Base-by-base conservation (phyloP, 2,888 invertebrate species). In the Drosophila meridiana region DNA sequence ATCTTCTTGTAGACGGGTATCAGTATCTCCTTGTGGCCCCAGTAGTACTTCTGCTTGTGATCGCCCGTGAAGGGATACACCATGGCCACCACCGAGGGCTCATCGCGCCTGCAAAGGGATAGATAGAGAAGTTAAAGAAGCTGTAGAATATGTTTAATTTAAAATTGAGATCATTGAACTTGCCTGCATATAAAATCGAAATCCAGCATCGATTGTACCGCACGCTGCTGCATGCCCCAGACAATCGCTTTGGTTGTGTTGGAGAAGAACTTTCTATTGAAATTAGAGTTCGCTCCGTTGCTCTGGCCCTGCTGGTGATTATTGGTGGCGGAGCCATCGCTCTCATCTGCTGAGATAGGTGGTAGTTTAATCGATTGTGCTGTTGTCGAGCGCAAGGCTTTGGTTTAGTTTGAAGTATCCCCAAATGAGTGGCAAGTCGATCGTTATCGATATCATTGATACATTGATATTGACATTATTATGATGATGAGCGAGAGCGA, bases 41-140 rank as follows among this genome's bases (percentile, higher is more conserved):
- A 99, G 93, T 99, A 99, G 94, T 98, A 99, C 93, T 99, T 99
- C 94, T 99, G 99, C 92, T 99, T 99, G 94, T 99, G 99, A 93
- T 99, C 99, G 0, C 99, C 99, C 14, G 97, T 98, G 94, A 99
- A 99, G 0, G 99, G 99, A 94, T 99, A 99, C 42, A 99, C 98
- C 92, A 99, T 97, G 38, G 99, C 99, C 0, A 98, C 98, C 2
- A 99, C 97, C 0, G 97, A 97, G 0, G 99, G 99, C 89, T 97
- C 97, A 60, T 87, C 99, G 94, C 32, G 98, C 95, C 94, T 99
- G 98, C 28, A 98, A 1, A 0, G 11, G 20, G 30, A 40, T 48
- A 30, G 34, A 28, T 53, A 30, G 8, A 20, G n/a, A 43, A 26
- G 20, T 20, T 20, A 20, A 20, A 1, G 20, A 55, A 8, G 26